Evolutionary conservation across 2,113 vertebrate genomes (phyloP).

Genomic region (Syngnathoides biaculeatus): DNA sequence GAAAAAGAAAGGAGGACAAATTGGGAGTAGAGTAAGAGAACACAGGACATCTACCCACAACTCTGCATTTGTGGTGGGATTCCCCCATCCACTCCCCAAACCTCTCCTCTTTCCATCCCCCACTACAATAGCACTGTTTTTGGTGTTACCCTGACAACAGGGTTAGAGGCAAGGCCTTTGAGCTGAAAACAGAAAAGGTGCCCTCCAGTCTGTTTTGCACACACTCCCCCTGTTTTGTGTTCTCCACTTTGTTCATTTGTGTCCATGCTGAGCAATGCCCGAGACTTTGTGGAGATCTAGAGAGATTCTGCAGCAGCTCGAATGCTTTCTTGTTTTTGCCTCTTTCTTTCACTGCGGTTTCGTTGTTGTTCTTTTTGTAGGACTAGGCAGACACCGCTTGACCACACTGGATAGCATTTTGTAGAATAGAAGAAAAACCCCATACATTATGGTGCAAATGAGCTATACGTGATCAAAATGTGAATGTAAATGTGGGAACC

Average conservation of each 20-base stretch:
- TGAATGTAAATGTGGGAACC: too few relatives aligned
- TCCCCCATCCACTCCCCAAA: not conserved
- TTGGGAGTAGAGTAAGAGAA: slow-evolving; percentile 28
- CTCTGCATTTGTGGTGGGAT: slow-evolving; percentile 19
- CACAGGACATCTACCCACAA: slow-evolving; percentile 32
- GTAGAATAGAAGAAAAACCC: too few relatives aligned
- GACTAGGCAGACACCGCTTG: too few relatives aligned
- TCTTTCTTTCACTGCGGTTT: not conserved
- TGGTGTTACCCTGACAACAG: slow-evolving; percentile 52
- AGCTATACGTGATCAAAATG: too few relatives aligned
- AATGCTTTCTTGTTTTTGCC: not conserved
- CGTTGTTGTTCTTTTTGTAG: too few relatives aligned
- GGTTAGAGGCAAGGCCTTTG: slow-evolving; percentile 49
- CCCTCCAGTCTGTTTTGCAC: slow-evolving; percentile 14
- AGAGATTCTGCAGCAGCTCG: not conserved
- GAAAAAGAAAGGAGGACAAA: slow-evolving; percentile 6
- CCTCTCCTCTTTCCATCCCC: slow-evolving; percentile 3
- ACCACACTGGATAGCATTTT: too few relatives aligned
- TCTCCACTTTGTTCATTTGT: not conserved
- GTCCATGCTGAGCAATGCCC: not conserved
- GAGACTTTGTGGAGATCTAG: not conserved
- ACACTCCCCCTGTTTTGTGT: not conserved
- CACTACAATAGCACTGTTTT: slow-evolving; percentile 14
- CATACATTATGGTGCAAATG: too few relatives aligned
- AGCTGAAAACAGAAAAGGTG: slow-evolving; percentile 40